Evolutionary conservation across 2,113 vertebrate genomes (phyloP), one percentile per base, ranked within the genome.

Genomic region (Proteles cristata): DNA sequence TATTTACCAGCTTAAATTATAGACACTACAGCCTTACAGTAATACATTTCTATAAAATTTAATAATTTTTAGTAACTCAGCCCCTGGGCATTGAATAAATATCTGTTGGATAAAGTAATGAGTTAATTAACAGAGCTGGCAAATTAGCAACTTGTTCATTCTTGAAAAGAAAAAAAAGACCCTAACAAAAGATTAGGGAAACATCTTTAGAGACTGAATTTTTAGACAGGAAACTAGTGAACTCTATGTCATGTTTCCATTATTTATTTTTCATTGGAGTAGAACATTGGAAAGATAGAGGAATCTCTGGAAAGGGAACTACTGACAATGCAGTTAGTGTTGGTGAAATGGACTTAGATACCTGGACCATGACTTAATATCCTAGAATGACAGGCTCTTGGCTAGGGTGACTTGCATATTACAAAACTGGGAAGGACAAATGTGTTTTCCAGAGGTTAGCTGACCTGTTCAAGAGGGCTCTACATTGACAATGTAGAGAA

Each of bases 351-450:
- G 53, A 26, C 55, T 74, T 68, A 63, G 95, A 92, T 87, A 96
- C 58, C 50, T 79, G 55, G 35, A 35, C n/a, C 39, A 66, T 94
- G 81, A 95, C 88, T 79, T 92, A 50, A 92, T 94, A 86, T 96
- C 85, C 94, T 96, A 80, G 43, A 92, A 35, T n/a, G 76, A 93
- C 39, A 93, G 58, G 28, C 66, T 74, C 28, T 66, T 69, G 82
- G 74, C 39, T 12, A 19, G 35, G 33, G 33, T 26, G 35, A 48
- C 61, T 31, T 11, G 45, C 25, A 39, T 48, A 45, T 74, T 81
- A 9, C 11, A 80, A 87, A 94, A 80, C 50, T 5, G 11, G 48
- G 50, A 95, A 28, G 81, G 82, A 58, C 17, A 90, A 81, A 45
- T 17, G 1, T 90, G 43, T 88, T 94, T 96, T 88, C 82, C 25